Base-by-base conservation (phyloP, 2,113 vertebrate genomes). In the Rhynchopsitta pachyrhyncha region DNA sequence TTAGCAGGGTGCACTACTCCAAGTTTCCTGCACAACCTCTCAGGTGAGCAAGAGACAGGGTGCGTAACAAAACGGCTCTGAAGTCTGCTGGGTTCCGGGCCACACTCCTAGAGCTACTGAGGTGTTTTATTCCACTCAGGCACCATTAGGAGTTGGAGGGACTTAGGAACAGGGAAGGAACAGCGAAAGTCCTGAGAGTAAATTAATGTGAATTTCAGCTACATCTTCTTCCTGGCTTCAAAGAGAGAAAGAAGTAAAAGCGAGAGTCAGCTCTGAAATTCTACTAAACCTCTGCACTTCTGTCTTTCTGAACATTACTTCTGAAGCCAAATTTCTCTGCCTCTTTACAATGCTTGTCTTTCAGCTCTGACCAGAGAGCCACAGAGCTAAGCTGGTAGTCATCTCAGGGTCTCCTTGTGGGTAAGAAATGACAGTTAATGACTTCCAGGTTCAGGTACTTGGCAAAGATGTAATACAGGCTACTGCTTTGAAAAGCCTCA, bases 71-170 rank as follows among this genome's bases (percentile, higher is more conserved):
- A 35, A 59, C 13, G 0, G 44, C 41, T 60, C 71, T 63, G 31
- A 42, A 14, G 4, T 6, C n/a, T 71, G 60, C 8, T 23, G 57
- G 62, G n/a, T 42, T 49, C 70, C 28, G 17, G 75, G 39, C 57
- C 41, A n/a, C 10, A 0, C n/a, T 82, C 46, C 66, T 42, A 8
- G 4, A 33, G 6, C 7, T 68, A 10, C 2, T 39, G 0, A n/a
- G 44, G 71, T 52, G 60, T 66, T 85, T 50, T 17, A 7, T 9
- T 59, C 64, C 25, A 19, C 70, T 60, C 17, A 10, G 44, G n/a
- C 33, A 39, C 59, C 33, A 37, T 8, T 50, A 67, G 80, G 46
- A 85, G 41, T 19, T 31, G 18, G 66, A 59, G 19, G 12, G 46
- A 87, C 17, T 3, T 46, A 37, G 35, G 23, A 88, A 29, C 50